phyloP scores from a whole-genome alignment of 2,113 vertebrate species.

The Thryonomys swinderianus region DNA sequence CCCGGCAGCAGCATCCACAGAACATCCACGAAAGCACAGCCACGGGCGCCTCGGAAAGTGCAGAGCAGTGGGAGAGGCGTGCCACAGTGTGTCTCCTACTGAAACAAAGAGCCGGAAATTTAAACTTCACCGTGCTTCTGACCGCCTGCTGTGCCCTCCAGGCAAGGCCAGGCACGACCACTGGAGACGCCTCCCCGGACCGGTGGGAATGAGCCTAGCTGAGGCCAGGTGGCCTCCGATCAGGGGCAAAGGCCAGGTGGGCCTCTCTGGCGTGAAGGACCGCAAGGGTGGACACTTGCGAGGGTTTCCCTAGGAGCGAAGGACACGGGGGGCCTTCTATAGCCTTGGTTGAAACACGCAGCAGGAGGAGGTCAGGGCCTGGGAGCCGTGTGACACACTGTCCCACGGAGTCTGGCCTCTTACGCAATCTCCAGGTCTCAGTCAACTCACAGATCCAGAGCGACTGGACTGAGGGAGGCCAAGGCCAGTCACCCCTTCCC shows the following conservation, averaged over 20 bases:
- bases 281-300: background rate
- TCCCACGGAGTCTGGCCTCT: no score
- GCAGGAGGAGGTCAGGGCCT: background rate
- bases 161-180: rapidly evolving
- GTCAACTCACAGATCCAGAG: no score
- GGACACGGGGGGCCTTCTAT: no score
- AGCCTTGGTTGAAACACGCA: background rate
- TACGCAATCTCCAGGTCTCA: no score
- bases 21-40: background rate
- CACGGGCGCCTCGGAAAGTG: background rate
- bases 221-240: background rate
- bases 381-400: background rate
- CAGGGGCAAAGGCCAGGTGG: background rate
- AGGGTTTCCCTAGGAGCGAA: background rate
- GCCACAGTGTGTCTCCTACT: background rate
- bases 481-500: no score
- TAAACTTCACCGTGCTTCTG: background rate
- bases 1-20: background rate
- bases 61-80: background rate
- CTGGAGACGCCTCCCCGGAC: background rate
- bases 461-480: no score
- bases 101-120: background rate
- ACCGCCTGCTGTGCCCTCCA: background rate
- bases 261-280: background rate
- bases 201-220: background rate